phyloP scores from a whole-genome alignment of 2,888 invertebrate genomes.

The Lasioglossum leucozonium region DNA sequence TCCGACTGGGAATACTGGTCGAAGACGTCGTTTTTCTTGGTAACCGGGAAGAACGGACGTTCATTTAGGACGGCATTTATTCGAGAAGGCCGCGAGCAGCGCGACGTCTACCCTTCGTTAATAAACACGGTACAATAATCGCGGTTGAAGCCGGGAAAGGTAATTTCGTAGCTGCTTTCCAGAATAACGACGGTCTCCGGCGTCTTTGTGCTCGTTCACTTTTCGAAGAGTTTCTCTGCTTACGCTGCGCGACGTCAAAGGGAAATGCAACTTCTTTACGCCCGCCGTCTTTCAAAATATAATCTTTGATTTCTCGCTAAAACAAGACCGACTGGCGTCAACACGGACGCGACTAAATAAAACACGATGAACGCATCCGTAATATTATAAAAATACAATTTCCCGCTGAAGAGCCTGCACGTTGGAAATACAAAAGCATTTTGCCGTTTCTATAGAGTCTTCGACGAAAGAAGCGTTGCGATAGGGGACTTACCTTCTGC shows the following conservation, averaged over 20 bases:
- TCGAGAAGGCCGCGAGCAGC: not conserved
- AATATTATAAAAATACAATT: too few relatives aligned
- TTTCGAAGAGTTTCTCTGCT: not conserved
- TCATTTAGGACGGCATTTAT: constrained; percentile 7
- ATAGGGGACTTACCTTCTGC: constrained; percentile 87
- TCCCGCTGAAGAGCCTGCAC: too few relatives aligned
- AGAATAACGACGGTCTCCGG: constrained; percentile 2
- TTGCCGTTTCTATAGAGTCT: too few relatives aligned
- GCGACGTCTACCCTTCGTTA: constrained; percentile 7
- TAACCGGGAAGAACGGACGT: not conserved
- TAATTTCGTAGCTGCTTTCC: not conserved
- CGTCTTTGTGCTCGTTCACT: not conserved
- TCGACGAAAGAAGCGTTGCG: too few relatives aligned
- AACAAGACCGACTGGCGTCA: not conserved
- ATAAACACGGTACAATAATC: constrained; percentile 31
- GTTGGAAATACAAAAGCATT: too few relatives aligned
- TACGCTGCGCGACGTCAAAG: not conserved
- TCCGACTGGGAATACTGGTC: not conserved
- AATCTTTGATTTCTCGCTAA: not conserved
- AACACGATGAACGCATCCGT: not conserved
- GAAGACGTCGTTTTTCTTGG: not conserved
- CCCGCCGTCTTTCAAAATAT: not conserved
- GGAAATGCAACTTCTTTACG: not conserved
- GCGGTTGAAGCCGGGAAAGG: not conserved
- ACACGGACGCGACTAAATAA: not conserved